Evolutionary conservation across 1,140 invertebrate genomes (phyloP).

Genomic region (Anoplolepis gracilipes): DNA sequence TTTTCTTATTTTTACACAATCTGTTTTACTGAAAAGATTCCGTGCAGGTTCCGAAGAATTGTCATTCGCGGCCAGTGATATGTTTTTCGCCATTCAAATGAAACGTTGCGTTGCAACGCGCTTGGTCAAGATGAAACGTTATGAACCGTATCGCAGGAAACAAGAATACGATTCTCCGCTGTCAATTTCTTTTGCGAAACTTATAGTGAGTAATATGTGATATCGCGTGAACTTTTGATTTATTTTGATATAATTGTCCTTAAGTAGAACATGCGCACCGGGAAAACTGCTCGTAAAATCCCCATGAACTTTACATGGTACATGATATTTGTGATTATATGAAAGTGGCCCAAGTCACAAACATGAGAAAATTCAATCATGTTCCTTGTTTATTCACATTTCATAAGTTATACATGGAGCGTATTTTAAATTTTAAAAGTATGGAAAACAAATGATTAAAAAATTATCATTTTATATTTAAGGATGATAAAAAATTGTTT

Average conservation of each 20-base stretch:
- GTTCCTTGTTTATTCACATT: background rate
- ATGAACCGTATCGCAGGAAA: slow-evolving; percentile 43
- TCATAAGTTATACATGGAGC: background rate
- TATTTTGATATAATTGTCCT: slow-evolving; percentile 68
- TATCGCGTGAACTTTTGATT: slow-evolving; percentile 74
- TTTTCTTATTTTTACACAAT: slow-evolving; percentile 13
- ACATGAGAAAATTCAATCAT: slow-evolving; percentile 10
- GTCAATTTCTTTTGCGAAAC: slow-evolving; percentile 66
- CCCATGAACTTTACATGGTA: slow-evolving; percentile 2
- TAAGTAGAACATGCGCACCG: slow-evolving; percentile 54
- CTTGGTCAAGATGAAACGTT: slow-evolving; percentile 56
- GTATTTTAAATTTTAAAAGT: background rate
- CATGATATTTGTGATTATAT: slow-evolving; percentile 27
- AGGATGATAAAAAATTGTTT: background rate
- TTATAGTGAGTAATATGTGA: slow-evolving; percentile 48
- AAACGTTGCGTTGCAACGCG: slow-evolving; percentile 48
- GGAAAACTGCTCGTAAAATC: slow-evolving; percentile 17
- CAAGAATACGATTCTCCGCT: slow-evolving; percentile 61
- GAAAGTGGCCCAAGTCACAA: slow-evolving; percentile 42
- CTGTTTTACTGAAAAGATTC: slow-evolving; percentile 36
- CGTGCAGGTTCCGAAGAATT: slow-evolving; percentile 51
- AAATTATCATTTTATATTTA: slow-evolving; percentile 23
- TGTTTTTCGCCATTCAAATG: slow-evolving; percentile 71
- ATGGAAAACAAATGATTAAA: slow-evolving; percentile 11
- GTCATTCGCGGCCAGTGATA: slow-evolving; percentile 72